Base-by-base conservation (phyloP, 2,797 vertebrate genomes). In the Microtus obscurus region DNA sequence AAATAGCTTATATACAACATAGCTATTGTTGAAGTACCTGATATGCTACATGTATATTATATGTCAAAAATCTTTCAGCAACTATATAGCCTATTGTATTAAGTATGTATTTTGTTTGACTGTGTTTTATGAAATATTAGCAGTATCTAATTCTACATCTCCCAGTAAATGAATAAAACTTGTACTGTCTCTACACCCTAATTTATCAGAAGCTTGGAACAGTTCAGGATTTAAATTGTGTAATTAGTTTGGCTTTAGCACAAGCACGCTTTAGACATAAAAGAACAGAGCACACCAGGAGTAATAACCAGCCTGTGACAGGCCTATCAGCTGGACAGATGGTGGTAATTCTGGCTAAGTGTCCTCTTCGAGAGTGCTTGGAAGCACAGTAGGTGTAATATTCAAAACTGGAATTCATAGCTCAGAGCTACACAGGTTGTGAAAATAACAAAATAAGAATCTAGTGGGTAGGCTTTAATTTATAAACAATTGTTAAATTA, bases 171-270 rank as follows among this genome's bases (percentile, higher is more conserved):
- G 73, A 96, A 85, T 91, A 94, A 91, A 96, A 93, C 40, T 79
- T 93, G 67, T 93, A 88, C n/a, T 59, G 65, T 71, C 23, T 87
- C 73, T 79, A 79, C 48, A 94, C 77, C 93, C 90, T 85, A 93
- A 95, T 97, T 97, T 97, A 87, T 71, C 65, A 90, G 94, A 90
- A 93, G 93, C 87, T 90, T 94, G 90, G 91, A 93, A 91, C 89
- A 79, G 53, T 95, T 95, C 90, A 40, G 40, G 51, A 95, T 87
- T 94, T 92, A 96, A 96, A 96, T 94, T 95, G 89, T 81, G 69
- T 95, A 95, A 97, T 97, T 95, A 93, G 83, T 88, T 96, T 97
- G 95, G 95, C 97, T 97, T 91, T 63, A 40, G 71, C 80, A 92
- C 59, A 96, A 87, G 69, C 97, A 97, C 56, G 43, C 88, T 95